Conservation (phyloP, 2,797 vertebrate genomes). For the Neostethus bicornis region DNA sequence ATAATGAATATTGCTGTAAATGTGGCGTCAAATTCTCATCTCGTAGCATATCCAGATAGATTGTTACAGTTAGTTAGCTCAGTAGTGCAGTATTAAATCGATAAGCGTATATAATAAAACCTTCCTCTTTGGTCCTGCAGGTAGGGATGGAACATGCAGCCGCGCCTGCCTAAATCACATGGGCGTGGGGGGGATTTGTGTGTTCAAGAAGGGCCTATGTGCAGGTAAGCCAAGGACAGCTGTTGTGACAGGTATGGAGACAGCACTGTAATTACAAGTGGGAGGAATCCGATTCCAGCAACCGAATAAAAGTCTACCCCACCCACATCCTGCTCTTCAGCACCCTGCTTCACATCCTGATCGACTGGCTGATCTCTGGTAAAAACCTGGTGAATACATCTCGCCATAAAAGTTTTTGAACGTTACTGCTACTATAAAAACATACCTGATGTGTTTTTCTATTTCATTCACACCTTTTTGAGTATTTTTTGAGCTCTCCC, state of each 20-base stretch:
- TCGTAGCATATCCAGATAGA: too few species aligned
- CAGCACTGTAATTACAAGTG: constrained; percentile 83
- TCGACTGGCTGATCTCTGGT: neutral
- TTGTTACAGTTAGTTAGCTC: too few species aligned
- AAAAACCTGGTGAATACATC: too few species aligned
- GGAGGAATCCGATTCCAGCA: constrained; percentile 82
- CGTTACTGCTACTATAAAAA: too few species aligned
- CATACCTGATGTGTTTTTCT: too few species aligned
- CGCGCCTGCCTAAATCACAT: constrained; percentile 40
- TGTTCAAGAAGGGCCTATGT: constrained; percentile 67
- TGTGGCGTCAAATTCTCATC: too few species aligned
- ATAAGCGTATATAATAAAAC: too few species aligned
- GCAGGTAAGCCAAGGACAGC: constrained; percentile 81
- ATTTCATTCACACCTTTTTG: too few species aligned
- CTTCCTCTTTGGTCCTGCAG: constrained; percentile 4
- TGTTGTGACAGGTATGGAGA: constrained; percentile 83
- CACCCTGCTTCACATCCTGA: constrained; percentile 26
- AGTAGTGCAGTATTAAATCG: too few species aligned
- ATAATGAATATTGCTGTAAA: too few species aligned
- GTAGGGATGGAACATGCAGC: constrained; percentile 40
- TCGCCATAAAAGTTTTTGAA: too few species aligned
- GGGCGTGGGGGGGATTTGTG: constrained; percentile 70
- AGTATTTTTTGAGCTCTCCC: too few species aligned
- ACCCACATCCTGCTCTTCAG: constrained; percentile 34
- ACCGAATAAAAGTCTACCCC: constrained; percentile 77